Evolutionary conservation across 2,797 vertebrate genomes (phyloP).

Genomic region (Pteronotus mesoamericanus): DNA sequence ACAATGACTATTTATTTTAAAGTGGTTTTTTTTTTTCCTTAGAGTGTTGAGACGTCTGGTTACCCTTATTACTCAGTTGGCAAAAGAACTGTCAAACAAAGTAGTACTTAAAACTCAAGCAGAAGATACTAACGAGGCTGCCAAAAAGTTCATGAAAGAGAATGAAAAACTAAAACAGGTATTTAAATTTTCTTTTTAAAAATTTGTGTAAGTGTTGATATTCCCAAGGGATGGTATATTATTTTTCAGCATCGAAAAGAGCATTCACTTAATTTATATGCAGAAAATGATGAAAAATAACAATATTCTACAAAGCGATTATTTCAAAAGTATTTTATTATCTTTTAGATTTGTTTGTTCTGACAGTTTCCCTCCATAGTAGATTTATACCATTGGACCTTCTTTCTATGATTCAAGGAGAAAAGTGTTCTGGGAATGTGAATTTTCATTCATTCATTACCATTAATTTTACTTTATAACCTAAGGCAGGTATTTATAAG

Average conservation of each 20-base stretch:
- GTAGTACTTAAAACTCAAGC: conserved; percentile 86
- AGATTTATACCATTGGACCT: neutral
- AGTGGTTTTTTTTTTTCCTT: conserved; percentile 62
- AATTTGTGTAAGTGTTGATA: conserved; percentile 29
- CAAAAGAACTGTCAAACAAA: conserved; percentile 81
- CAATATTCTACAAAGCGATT: conserved; percentile 22
- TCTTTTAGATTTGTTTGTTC: conserved; percentile 25
- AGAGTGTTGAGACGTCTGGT: conserved; percentile 88
- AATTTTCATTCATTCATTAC: conserved; percentile 35
- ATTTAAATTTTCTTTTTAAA: conserved; percentile 64
- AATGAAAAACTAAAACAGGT: conserved; percentile 90
- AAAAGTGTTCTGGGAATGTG: neutral
- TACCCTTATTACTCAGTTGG: conserved; percentile 91
- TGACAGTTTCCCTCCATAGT: neutral
- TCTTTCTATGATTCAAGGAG: neutral
- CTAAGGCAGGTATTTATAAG: conserved; percentile 31
- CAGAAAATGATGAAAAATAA: neutral
- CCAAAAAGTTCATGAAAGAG: conserved; percentile 89
- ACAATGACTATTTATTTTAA: conserved; percentile 23
- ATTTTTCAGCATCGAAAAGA: conserved; percentile 39
- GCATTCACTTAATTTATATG: conserved; percentile 5
- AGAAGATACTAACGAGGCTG: conserved; percentile 85
- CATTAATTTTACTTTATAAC: conserved; percentile 38
- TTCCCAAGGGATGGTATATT: neutral
- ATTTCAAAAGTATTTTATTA: neutral